Conservation (phyloP, 1,140 invertebrate genomes). For the Neodiprion lecontei region DNA sequence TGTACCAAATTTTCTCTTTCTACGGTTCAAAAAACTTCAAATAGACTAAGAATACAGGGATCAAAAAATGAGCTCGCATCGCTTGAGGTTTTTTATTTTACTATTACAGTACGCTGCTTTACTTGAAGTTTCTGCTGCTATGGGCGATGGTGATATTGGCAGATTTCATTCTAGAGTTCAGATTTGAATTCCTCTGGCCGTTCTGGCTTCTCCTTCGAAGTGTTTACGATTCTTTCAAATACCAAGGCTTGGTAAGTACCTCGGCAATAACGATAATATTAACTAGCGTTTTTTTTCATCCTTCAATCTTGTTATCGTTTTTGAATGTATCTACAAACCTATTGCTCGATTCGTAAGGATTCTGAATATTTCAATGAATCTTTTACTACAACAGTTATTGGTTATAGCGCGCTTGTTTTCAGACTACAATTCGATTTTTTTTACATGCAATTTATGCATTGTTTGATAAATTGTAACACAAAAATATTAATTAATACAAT, state of each 20-base stretch:
- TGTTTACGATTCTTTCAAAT: constrained; percentile 98
- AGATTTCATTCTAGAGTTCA: constrained; percentile 97
- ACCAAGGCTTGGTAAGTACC: constrained; percentile 94
- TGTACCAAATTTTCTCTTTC: no score
- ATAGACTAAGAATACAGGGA: no score
- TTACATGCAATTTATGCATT: neutral
- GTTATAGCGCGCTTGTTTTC: no score
- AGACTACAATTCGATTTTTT: no score
- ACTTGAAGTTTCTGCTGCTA: constrained; percentile 94
- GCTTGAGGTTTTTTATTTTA: constrained; percentile 10
- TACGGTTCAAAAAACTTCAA: no score
- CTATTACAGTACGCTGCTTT: constrained; percentile 88
- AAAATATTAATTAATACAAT: no score
- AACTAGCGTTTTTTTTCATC: constrained; percentile 90
- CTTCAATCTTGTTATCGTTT: constrained; percentile 58
- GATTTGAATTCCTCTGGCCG: constrained; percentile 99
- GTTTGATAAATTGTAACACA: neutral
- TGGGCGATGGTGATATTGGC: constrained; percentile 95
- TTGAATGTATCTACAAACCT: constrained; percentile 9
- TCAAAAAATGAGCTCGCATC: no score
- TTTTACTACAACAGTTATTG: no score
- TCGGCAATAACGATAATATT: constrained; percentile 88
- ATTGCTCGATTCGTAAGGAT: constrained; percentile 7
- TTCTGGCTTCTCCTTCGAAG: constrained; percentile 96
- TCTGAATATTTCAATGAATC: no score